phyloP scores from a whole-genome alignment of 2,797 vertebrate genomes.

The Orestias chungarensis region DNA sequence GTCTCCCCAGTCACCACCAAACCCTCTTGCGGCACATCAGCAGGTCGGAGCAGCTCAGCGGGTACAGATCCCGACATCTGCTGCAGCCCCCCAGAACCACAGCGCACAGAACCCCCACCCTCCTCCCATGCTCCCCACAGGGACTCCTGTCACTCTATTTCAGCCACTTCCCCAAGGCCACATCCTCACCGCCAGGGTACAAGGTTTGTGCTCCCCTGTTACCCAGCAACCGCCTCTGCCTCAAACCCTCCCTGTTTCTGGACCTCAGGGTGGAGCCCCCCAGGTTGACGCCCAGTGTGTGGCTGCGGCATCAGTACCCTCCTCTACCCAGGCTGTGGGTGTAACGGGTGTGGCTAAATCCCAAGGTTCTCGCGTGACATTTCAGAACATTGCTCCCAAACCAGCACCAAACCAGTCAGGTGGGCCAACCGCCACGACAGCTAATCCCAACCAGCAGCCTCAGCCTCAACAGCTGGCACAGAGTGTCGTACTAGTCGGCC shows the following conservation, averaged over 20 bases:
- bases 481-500: constrained; percentile 93
- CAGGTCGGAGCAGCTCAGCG: constrained; percentile 72
- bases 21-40: constrained; percentile 84
- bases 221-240: constrained; percentile 73
- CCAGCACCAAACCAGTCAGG: constrained; percentile 86
- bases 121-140: constrained; percentile 83
- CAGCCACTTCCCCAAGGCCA: constrained; percentile 94
- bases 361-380: constrained; percentile 88
- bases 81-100: constrained; percentile 84
- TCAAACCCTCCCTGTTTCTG: constrained; percentile 82
- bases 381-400: constrained; percentile 98
- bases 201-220: constrained; percentile 87
- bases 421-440: constrained; percentile 72
- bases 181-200: constrained; percentile 90
- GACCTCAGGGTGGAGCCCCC: constrained; percentile 72
- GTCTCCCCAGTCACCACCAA: constrained; percentile 78
- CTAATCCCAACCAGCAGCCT: constrained; percentile 73
- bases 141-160: constrained; percentile 91
- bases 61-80: constrained; percentile 86
- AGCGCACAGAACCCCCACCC: constrained; percentile 73
- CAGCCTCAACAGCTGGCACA: constrained; percentile 78
- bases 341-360: constrained; percentile 86
- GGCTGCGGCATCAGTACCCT: constrained; percentile 70
- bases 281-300: constrained; percentile 86
- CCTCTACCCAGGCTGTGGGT: constrained; percentile 87